Evolutionary conservation across 37 sponge, comb jelly and placozoan genomes (phyloP).

Genomic region (Spongia lamella): DNA sequence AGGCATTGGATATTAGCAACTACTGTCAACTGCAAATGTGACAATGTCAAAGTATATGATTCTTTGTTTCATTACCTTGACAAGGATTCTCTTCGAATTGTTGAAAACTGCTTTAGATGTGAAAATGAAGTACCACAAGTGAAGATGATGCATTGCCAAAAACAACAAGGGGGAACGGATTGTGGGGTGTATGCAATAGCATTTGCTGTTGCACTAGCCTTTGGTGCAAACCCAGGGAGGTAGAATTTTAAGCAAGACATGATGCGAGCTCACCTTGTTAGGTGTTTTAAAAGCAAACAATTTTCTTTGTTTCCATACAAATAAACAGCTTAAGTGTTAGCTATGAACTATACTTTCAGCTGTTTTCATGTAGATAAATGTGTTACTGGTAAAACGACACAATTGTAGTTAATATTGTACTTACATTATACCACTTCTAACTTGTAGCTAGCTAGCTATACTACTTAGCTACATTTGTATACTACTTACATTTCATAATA

Average conservation of each 20-base stretch:
- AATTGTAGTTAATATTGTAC: too few species aligned
- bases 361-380: too few species aligned
- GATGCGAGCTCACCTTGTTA: conserved; percentile 39
- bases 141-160: too few species aligned
- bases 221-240: conserved; percentile 4
- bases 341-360: too few species aligned
- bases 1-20: conserved; percentile 37
- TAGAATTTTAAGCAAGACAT: conserved; percentile 12
- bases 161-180: conserved; percentile 35
- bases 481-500: too few species aligned
- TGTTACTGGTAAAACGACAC: too few species aligned
- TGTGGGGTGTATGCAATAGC: conserved; percentile 64
- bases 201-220: conserved; percentile 21
- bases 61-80: conserved; percentile 18
- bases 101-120: conserved; percentile 12
- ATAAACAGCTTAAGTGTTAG: too few species aligned
- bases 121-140: neutral
- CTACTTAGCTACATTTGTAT: too few species aligned
- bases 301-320: too few species aligned
- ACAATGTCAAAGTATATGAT: conserved; percentile 48
- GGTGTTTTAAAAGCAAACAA: conserved; percentile 19
- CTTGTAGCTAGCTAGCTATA: too few species aligned
- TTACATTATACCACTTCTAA: too few species aligned
- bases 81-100: conserved; percentile 6
- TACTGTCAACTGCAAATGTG: conserved; percentile 9